Conservation (phyloP, 2,888 invertebrate genomes). For the Campoletis raptor region DNA sequence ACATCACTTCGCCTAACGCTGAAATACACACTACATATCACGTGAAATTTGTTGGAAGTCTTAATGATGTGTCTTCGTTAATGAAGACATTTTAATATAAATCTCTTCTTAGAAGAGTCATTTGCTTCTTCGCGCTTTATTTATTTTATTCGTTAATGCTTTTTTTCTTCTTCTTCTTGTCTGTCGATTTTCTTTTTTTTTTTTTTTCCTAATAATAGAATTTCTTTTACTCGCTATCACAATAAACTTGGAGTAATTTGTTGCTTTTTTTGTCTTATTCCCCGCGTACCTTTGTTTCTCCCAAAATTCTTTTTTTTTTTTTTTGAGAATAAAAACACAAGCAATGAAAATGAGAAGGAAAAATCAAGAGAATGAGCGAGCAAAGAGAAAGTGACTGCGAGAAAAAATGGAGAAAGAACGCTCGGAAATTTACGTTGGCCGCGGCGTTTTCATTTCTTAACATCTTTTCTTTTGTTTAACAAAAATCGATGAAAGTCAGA, state of each 20-base stretch:
- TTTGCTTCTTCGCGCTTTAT: constrained; percentile 39
- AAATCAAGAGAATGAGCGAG: constrained; percentile 20
- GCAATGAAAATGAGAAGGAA: neutral
- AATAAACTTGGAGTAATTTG: constrained; percentile 69
- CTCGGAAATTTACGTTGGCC: constrained; percentile 57
- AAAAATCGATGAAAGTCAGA: constrained; percentile 25
- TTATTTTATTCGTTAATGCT: constrained; percentile 31
- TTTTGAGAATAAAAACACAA: neutral
- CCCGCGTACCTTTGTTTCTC: constrained; percentile 29
- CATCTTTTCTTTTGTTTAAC: constrained; percentile 20
- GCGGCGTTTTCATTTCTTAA: constrained; percentile 28
- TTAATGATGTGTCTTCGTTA: constrained; percentile 80
- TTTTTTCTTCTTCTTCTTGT: neutral
- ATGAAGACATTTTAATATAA: constrained; percentile 75
- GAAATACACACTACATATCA: constrained; percentile 76
- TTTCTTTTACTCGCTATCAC: constrained; percentile 80
- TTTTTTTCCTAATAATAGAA: constrained; percentile 71
- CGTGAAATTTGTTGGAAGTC: constrained; percentile 81
- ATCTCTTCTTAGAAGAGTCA: constrained; percentile 78
- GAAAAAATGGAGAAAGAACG: constrained; percentile 42
- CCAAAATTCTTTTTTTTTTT: neutral
- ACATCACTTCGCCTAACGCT: constrained; percentile 70
- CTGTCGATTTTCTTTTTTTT: constrained; percentile 13
- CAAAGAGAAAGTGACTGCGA: constrained; percentile 10
- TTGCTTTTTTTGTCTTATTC: constrained; percentile 34